Conservation (phyloP, 2,113 vertebrate species). For the Cettia cetti region DNA sequence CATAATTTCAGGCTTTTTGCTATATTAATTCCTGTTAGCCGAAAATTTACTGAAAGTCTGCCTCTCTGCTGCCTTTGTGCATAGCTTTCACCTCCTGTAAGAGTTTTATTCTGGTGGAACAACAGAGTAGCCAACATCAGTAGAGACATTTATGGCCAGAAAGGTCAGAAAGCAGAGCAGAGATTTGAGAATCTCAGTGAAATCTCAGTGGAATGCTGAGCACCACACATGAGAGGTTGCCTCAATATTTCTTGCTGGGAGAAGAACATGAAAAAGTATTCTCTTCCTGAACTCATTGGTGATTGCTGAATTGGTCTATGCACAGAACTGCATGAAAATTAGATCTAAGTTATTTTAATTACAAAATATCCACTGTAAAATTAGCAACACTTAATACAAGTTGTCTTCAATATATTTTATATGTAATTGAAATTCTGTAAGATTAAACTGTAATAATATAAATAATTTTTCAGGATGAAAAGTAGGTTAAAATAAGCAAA, state of each 20-base stretch:
- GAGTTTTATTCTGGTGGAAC: neutral
- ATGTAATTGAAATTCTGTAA: constrained; percentile 61
- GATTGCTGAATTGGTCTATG: neutral
- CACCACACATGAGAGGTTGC: accelerated
- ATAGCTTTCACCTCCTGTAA: neutral
- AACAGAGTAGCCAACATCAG: neutral
- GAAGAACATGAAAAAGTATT: neutral
- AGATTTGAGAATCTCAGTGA: neutral
- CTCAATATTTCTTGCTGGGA: neutral
- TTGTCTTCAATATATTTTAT: constrained; percentile 36
- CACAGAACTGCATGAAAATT: constrained; percentile 40
- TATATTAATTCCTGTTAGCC: neutral
- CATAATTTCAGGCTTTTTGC: neutral
- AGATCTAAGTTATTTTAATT: constrained; percentile 48
- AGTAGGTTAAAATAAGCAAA: constrained; percentile 66
- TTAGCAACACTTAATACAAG: constrained; percentile 45
- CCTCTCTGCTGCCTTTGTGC: neutral
- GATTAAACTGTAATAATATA: constrained; percentile 55
- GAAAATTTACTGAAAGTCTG: neutral
- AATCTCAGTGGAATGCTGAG: neutral
- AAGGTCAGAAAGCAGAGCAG: neutral
- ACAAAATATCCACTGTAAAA: constrained; percentile 4
- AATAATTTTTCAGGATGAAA: constrained; percentile 56
- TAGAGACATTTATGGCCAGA: neutral
- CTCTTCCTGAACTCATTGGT: neutral